phyloP scores from a whole-genome alignment of 2,797 vertebrate genomes.

The Thalassophryne amazonica region DNA sequence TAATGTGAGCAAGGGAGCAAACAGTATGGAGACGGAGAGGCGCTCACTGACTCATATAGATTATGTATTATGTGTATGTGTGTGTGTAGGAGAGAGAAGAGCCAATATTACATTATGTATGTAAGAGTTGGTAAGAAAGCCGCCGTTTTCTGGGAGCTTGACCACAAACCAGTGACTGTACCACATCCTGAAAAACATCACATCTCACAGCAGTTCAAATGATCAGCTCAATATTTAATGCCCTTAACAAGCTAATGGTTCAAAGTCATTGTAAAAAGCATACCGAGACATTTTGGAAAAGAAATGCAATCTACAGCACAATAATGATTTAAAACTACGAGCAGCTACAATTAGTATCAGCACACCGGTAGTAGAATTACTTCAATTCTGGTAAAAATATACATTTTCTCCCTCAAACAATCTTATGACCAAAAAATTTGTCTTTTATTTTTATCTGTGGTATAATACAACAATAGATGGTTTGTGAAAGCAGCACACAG shows the following conservation, averaged over 20 bases:
- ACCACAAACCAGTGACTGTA: slow-evolving; percentile 15
- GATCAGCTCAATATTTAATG: slow-evolving; percentile 59
- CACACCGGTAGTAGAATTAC: no score
- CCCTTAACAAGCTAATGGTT: slow-evolving; percentile 5
- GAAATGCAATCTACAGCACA: no score
- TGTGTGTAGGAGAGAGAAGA: slow-evolving; percentile 29
- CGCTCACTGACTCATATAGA: slow-evolving; percentile 67
- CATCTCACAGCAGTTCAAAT: slow-evolving; percentile 40
- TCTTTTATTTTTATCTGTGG: no score
- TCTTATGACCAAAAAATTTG: no score
- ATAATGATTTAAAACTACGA: slow-evolving; percentile 33
- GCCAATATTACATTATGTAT: slow-evolving; percentile 63
- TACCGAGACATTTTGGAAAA: slow-evolving; percentile 36
- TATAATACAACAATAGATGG: no score
- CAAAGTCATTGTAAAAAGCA: slow-evolving; percentile 21
- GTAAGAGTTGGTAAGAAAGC: slow-evolving; percentile 62
- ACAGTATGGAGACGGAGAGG: slow-evolving; percentile 50
- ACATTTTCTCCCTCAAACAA: no score
- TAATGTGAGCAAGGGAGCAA: slow-evolving; percentile 69
- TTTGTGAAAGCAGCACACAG: no score
- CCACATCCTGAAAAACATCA: slow-evolving; percentile 46
- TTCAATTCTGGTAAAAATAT: no score
- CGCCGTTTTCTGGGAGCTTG: slow-evolving; percentile 25
- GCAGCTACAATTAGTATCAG: no score
- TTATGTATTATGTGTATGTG: slow-evolving; percentile 32